These are phyloP conservation scores for Seriola quinqueradiata DNA, from an alignment of 2,113 vertebrate species.

Conservation along the genomic window DNA sequence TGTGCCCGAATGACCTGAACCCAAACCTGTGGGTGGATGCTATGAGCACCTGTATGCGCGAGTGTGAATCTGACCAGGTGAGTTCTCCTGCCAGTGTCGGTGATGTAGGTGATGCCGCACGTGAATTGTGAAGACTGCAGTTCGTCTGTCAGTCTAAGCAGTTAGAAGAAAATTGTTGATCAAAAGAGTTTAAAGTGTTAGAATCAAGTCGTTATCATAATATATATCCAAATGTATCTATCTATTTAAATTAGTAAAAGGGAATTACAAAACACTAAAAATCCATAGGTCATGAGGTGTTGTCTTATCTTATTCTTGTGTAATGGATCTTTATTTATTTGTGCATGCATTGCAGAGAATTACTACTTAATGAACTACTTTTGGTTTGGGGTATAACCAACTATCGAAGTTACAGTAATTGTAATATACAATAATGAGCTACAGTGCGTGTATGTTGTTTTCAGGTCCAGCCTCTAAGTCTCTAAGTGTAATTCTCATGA, in stretches of 20 bases:
- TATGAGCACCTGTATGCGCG: constrained; percentile 97
- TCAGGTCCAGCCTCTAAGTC: not conserved
- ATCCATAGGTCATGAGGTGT: not conserved
- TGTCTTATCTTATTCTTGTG: not conserved
- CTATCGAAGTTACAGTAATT: not conserved
- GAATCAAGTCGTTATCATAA: too few species aligned
- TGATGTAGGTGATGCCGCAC: not conserved
- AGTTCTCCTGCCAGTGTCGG: constrained; percentile 62
- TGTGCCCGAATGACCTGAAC: constrained; percentile 99
- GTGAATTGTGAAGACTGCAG: not conserved
- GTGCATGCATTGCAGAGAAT: not conserved
- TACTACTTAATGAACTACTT: not conserved
- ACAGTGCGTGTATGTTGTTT: not conserved
- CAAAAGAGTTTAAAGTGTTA: too few species aligned
- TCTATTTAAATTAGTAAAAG: not conserved
- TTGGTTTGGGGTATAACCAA: not conserved
- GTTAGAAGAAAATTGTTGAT: not conserved
- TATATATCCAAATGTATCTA: not conserved
- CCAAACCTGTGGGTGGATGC: constrained; percentile 99
- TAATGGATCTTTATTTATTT: not conserved
- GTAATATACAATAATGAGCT: not conserved
- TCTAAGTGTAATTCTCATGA: too few species aligned
- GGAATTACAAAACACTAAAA: not conserved
- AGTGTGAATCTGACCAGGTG: constrained; percentile 96
- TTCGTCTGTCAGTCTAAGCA: not conserved